A percentile compares a stretch with the other conserved stretches of the same genome.
These are phyloP conservation scores for Idaea straminata DNA, from an alignment of 2,888 invertebrate genomes.

Conservation along the genomic window DNA sequence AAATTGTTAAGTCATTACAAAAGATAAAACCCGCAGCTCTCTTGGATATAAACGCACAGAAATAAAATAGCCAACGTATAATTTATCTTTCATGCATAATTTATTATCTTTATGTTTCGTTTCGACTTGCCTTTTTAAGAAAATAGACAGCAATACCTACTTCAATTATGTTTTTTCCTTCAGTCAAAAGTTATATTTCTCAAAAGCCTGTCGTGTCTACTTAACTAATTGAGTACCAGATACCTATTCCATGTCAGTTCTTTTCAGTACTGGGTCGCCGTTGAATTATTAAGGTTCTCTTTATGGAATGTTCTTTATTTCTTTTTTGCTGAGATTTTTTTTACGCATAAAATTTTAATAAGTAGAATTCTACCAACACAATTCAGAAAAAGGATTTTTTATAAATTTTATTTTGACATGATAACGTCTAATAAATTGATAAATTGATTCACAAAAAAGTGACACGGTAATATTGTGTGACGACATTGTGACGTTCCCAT, in stretches of 20 bases:
- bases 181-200: conserved; percentile 17
- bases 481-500: no score
- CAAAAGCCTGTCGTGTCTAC: conserved; percentile 30
- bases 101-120: conserved; percentile 28
- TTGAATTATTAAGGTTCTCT: conserved; percentile 47
- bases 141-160: conserved; percentile 26
- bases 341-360: not conserved
- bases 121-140: conserved; percentile 26
- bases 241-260: conserved; percentile 35
- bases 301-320: conserved; percentile 23
- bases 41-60: conserved; percentile 8
- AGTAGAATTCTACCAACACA: not conserved
- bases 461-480: no score
- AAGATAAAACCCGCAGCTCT: not conserved
- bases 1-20: not conserved
- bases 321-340: conserved; percentile 8
- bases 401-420: not conserved
- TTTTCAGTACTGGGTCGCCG: conserved; percentile 34
- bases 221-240: conserved; percentile 42
- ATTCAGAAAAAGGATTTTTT: not conserved
- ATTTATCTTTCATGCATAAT: conserved; percentile 36
- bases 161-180: conserved; percentile 33
- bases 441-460: no score
- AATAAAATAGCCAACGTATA: conserved; percentile 24
- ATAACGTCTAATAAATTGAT: no score